A percentile compares a stretch with the other conserved stretches of the same genome.
Evolutionary conservation across 2,888 invertebrate species (phyloP).

Genomic region (Lamproptera curius): DNA sequence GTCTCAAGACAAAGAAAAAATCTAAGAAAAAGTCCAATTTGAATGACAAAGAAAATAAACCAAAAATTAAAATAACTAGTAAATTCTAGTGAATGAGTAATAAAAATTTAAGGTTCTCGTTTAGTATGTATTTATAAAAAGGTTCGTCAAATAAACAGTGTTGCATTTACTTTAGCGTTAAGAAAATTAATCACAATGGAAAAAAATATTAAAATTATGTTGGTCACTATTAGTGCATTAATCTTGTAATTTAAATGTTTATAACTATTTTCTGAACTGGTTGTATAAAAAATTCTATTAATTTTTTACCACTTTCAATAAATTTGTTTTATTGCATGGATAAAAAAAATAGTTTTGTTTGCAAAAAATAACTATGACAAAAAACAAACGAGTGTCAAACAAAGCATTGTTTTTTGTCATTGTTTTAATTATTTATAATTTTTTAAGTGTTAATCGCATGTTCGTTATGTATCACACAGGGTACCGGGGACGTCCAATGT

Average conservation of each 20-base stretch:
- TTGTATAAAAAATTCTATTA: too few relatives aligned
- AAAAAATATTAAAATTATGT: too few relatives aligned
- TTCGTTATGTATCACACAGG: constrained; percentile 53
- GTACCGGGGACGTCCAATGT: constrained; percentile 76
- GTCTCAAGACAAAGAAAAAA: constrained; percentile 27
- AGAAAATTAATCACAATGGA: constrained; percentile 26
- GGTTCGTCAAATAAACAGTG: constrained; percentile 3
- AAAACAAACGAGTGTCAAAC: too few relatives aligned
- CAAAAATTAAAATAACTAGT: constrained; percentile 23
- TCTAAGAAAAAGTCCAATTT: constrained; percentile 26
- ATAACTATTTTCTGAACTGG: too few relatives aligned
- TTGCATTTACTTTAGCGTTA: constrained; percentile 40
- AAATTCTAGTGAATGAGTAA: constrained; percentile 11
- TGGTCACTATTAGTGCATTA: too few relatives aligned
- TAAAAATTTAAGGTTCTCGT: background rate
- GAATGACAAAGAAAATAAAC: constrained; percentile 27
- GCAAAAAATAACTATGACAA: too few relatives aligned
- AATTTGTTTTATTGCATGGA: too few relatives aligned
- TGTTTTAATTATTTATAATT: too few relatives aligned
- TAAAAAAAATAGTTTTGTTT: too few relatives aligned
- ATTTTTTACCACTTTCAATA: too few relatives aligned
- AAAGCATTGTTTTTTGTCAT: too few relatives aligned
- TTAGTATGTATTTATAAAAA: background rate
- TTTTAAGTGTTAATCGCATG: constrained; percentile 24
- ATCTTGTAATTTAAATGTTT: too few relatives aligned